These are phyloP conservation scores for Paracanthobrama guichenoti DNA, from an alignment of 2,113 vertebrate genomes.

Conservation along the genomic window DNA sequence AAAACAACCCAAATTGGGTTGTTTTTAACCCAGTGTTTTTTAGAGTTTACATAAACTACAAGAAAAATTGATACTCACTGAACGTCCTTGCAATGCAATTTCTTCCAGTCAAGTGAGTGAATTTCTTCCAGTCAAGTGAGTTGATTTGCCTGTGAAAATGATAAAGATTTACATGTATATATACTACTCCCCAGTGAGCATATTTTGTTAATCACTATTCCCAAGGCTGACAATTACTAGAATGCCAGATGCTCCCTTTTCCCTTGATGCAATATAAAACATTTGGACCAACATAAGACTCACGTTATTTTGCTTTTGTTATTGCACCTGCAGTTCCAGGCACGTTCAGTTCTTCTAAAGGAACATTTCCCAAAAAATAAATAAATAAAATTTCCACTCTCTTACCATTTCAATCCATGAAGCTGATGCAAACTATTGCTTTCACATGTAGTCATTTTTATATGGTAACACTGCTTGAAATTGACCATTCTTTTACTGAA, in stretches of 20 bases:
- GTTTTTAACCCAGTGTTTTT: no score
- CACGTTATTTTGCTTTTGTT: constrained; percentile 43
- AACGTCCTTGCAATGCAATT: background rate
- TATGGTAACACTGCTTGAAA: constrained; percentile 64
- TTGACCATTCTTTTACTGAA: constrained; percentile 38
- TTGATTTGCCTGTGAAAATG: constrained; percentile 37
- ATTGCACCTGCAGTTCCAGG: constrained; percentile 6
- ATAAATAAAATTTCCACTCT: background rate
- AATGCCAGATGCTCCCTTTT: constrained; percentile 52
- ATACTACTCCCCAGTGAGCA: constrained; percentile 10
- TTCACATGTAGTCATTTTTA: constrained; percentile 45
- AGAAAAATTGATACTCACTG: constrained; percentile 18
- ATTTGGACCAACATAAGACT: constrained; percentile 27
- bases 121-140: constrained; percentile 9
- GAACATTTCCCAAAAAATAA: background rate
- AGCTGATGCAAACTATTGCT: constrained; percentile 43
- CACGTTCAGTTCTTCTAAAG: background rate
- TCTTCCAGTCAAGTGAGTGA: background rate
- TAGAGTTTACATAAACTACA: background rate
- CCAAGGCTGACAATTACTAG: constrained; percentile 43
- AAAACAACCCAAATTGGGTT: no score
- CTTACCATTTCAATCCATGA: background rate
- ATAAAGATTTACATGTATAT: constrained; percentile 30
- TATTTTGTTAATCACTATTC: constrained; percentile 51
- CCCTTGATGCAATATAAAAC: constrained; percentile 41